A percentile compares a stretch with the other conserved stretches of the same genome.
phyloP scores from a whole-genome alignment of 1,140 invertebrate species.

The Harlomillsia oculata region DNA sequence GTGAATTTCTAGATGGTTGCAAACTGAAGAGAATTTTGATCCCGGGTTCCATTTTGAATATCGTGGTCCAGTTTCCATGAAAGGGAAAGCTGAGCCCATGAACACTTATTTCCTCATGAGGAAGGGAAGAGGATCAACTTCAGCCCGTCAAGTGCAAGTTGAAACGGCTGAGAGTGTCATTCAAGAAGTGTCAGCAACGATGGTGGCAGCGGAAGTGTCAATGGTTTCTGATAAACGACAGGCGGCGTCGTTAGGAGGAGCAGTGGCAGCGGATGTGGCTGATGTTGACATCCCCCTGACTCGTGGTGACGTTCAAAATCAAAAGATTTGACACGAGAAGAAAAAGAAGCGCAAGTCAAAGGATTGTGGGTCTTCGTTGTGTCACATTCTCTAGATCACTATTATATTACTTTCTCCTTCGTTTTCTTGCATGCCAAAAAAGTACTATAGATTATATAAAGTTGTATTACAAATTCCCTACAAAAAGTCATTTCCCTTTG shows the following conservation, averaged over 20 bases:
- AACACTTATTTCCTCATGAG: constrained; percentile 80
- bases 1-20: constrained; percentile 53
- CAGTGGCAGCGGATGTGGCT: neutral
- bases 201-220: neutral
- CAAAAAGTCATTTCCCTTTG: too few relatives aligned
- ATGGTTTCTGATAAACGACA: neutral
- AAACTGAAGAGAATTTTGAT: constrained; percentile 63
- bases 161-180: neutral
- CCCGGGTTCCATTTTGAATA: constrained; percentile 76
- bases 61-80: constrained; percentile 82
- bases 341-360: constrained; percentile 31
- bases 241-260: neutral
- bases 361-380: constrained; percentile 33
- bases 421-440: too few relatives aligned
- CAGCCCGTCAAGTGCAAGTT: neutral
- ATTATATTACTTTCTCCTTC: too few relatives aligned
- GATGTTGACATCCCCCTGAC: neutral
- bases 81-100: constrained; percentile 90
- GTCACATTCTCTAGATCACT: constrained; percentile 17
- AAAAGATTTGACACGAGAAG: constrained; percentile 34
- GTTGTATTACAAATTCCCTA: too few relatives aligned
- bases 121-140: constrained; percentile 1
- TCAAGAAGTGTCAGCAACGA: neutral
- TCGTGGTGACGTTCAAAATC: constrained; percentile 6
- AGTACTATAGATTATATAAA: too few relatives aligned